A percentile compares a stretch with the other conserved stretches of the same genome.
Conservation (phyloP, 1,140 invertebrate genomes). For the Conopomorpha cramerella region DNA sequence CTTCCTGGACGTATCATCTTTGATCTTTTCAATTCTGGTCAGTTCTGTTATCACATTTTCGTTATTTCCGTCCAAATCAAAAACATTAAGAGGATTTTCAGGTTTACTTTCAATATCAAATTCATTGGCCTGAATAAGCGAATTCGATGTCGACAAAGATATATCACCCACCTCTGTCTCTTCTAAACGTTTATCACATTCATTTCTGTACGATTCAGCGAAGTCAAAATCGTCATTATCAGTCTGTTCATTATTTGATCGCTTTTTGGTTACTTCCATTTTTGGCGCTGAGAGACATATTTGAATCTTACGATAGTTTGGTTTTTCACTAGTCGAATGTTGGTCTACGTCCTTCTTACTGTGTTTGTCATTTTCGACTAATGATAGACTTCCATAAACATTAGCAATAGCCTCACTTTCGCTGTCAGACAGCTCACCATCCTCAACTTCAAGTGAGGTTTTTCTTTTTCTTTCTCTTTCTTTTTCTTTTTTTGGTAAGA, state of each 20-base stretch:
- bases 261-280: conserved; percentile 6
- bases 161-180: conserved; percentile 1
- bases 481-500: conserved; percentile 31
- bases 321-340: conserved; percentile 10
- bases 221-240: conserved; percentile 23
- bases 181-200: conserved; percentile 4
- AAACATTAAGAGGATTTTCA: too few species aligned
- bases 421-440: conserved; percentile 51
- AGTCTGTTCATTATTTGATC: conserved; percentile 5
- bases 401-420: conserved; percentile 52
- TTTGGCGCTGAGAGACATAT: too few species aligned
- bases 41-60: too few species aligned
- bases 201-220: conserved; percentile 18
- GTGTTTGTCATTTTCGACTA: conserved; percentile 26
- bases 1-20: not conserved
- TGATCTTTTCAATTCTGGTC: not conserved
- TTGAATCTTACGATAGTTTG: conserved; percentile 36
- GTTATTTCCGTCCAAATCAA: too few species aligned
- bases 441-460: too few species aligned
- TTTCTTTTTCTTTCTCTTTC: conserved; percentile 16
- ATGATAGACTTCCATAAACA: conserved; percentile 35
- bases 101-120: too few species aligned
- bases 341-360: conserved; percentile 5
- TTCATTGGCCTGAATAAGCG: too few species aligned
- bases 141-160: too few species aligned